Base-by-base conservation (phyloP, 2,888 invertebrate species). In the Cosmia pyralina region DNA sequence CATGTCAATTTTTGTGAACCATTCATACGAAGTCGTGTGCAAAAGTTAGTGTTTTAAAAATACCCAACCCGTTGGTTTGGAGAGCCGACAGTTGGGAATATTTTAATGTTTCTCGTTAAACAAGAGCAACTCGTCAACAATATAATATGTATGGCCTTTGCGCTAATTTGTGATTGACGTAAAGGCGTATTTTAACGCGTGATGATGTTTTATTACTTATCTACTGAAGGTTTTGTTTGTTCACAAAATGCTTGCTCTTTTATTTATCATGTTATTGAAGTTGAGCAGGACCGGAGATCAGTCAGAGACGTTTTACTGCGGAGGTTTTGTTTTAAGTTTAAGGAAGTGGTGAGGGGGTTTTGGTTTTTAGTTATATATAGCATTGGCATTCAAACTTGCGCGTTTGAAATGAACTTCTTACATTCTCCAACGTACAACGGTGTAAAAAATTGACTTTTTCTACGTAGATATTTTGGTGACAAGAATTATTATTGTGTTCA, bases 31-130 rank as follows among this genome's bases (percentile, higher is more conserved):
- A 78, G 62, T 77, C 85, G 85, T 86, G 85, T 86, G 85, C 85
- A 86, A 86, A 86, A 83, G 77, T 58, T 81, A 82, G 85, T 74
- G 79, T 72, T 83, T 73, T 80, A 86, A 80, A 85, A 86, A 86
- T 86, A 86, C 82, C 83, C 74, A 57, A 68, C 38, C 15, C 44
- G 57, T 22, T 58, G 68, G 53, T 64, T 62, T 55, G 59, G 8
- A 53, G 69, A 64, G 72, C 77, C 67, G 83, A 66, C 81, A 69
- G 72, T 71, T 77, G 69, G 63, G 76, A 68, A 84, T 73, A 81
- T 78, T 81, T 86, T 83, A 72, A 77, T 76, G 78, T 72, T 19
- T 64, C 50, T 59, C 66, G 69, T 82, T 63, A 71, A 73, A 65
- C 63, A 60, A 38, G n/a, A n/a, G 70, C 22, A 38, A 57, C 17